Base-by-base conservation (phyloP, 2,888 invertebrate genomes). In the Erebia epiphron region DNA sequence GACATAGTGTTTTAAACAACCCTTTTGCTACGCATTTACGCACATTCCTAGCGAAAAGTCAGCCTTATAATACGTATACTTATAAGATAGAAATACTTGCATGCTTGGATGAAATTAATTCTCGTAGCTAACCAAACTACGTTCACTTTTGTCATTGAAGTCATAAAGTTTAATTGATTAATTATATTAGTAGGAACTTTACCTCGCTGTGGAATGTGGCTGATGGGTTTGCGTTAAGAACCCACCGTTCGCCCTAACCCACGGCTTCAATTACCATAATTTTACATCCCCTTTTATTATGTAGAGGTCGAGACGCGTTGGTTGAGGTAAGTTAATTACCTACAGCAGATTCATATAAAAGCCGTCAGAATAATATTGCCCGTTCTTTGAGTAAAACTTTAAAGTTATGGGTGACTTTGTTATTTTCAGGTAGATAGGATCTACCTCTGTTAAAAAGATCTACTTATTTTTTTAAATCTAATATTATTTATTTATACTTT, bases 251-350 rank as follows among this genome's bases (percentile, higher is more conserved):
- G 50, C 67, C 65, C 69, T 57, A 65, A 70, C 67, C 72, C 65
- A 68, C 46, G 61, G 58, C 50, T 58, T 72, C 67, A 65, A 74
- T 76, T 75, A 74, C 60, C 75, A 76, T 76, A 76, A 72, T 75
- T 74, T 73, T 72, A 75, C 68, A 64, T 62, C 60, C 26, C 68
- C 75, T 69, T 73, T 75, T 75, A 74, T 76, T 57, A 72, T 72
- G 73, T 67, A 72, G 72, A 75, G 69, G 64, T 46, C 70, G 64
- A 63, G 66, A 67, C 68, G 66, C 58, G 57, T 67, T 67, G 57
- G 21, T 67, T 69, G 52, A 26, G 52, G 21, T 62, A 70, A 62
- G 62, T 68, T 56, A 35, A 62, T 58, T 72, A n/a, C n/a, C n/a
- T n/a, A 72, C 26, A 67, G 16, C 52, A 56, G 65, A 66, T 66